A percentile compares a stretch with the other conserved stretches of the same genome.
These are phyloP conservation scores for Prionace glauca DNA, from an alignment of 2,797 vertebrate species.

Conservation along the genomic window DNA sequence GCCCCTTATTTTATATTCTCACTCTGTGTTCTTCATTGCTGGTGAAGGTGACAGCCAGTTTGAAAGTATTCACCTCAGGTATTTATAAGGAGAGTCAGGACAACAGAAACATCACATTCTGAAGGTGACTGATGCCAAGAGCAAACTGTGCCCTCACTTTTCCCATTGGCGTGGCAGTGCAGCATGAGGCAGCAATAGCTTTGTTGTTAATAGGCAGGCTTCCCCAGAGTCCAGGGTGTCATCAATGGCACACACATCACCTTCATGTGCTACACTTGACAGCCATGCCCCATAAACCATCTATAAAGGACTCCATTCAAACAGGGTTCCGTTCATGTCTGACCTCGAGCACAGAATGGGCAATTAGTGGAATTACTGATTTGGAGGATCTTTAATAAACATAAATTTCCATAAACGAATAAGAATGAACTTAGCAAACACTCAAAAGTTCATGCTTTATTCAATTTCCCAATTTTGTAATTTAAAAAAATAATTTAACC, in stretches of 20 bases:
- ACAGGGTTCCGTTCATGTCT: neutral
- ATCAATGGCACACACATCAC: neutral
- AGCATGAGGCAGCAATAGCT: neutral
- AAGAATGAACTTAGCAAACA: neutral
- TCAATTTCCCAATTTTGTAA: neutral
- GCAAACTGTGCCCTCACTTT: neutral
- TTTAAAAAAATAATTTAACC: neutral
- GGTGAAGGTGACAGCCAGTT: neutral
- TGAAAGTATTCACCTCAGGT: neutral
- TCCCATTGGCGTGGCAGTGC: neutral
- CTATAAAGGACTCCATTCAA: neutral
- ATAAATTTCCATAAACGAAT: neutral
- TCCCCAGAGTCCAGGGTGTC: neutral
- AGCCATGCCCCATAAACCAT: neutral
- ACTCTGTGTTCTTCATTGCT: too few relatives aligned
- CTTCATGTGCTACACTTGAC: neutral
- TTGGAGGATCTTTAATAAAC: neutral
- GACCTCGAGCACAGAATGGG: neutral
- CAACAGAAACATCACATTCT: neutral
- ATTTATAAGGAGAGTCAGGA: neutral
- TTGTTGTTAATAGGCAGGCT: neutral
- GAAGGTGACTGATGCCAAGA: neutral
- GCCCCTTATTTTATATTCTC: too few relatives aligned
- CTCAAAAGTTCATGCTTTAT: neutral
- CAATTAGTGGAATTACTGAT: neutral